These are phyloP conservation scores for Irena cyanogastra DNA, from an alignment of 2,113 vertebrate species.

Conservation along the genomic window DNA sequence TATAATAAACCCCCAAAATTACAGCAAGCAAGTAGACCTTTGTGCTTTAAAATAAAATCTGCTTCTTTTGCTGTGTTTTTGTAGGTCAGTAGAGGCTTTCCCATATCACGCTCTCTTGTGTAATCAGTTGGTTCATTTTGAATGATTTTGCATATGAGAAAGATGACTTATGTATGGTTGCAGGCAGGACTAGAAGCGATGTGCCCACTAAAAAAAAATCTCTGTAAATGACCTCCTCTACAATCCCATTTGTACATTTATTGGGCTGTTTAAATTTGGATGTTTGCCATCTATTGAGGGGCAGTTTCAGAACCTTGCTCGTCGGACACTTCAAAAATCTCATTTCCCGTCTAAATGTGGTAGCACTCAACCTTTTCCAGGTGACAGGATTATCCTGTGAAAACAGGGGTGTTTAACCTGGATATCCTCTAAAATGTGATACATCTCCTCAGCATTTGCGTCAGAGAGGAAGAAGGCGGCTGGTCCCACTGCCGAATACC, in stretches of 20 bases:
- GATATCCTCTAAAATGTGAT: slow-evolving; percentile 1
- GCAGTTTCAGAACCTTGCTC: not conserved
- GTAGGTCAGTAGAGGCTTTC: not conserved
- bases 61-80: not conserved
- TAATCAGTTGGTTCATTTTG: not conserved
- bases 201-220: not conserved
- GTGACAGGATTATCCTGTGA: not conserved
- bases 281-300: not conserved
- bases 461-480: slow-evolving; percentile 45
- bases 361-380: not conserved
- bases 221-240: not conserved
- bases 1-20: not conserved
- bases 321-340: not conserved
- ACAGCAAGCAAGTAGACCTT: not conserved
- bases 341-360: not conserved
- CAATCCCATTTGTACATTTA: not conserved
- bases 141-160: not conserved
- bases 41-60: not conserved
- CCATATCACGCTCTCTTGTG: not conserved
- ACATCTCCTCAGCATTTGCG: not conserved
- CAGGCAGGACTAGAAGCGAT: not conserved
- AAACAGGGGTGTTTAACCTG: not conserved
- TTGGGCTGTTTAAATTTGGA: not conserved
- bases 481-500: slow-evolving; percentile 1
- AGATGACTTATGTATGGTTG: not conserved